Percentiles rank a stretch among this genome's conserved stretches.
phyloP scores from a whole-genome alignment of 2,113 vertebrate species.

The Paradoxurus hermaphroditus region DNA sequence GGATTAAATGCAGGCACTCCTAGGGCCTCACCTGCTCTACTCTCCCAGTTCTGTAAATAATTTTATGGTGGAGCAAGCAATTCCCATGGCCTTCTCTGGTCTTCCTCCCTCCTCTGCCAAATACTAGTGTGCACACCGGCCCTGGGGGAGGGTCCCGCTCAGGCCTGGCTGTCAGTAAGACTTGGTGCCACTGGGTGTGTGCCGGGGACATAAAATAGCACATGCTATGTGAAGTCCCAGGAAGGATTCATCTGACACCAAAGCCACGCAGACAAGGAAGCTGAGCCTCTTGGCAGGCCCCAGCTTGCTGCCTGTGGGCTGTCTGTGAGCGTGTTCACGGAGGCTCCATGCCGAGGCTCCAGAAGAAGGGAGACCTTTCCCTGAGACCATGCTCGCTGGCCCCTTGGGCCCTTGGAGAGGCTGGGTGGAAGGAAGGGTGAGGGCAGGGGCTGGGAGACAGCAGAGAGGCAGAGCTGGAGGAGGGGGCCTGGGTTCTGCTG shows the following conservation, averaged over 20 bases:
- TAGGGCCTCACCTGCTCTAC: too few species aligned
- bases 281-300: background rate
- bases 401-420: background rate
- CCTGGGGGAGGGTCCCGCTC: background rate
- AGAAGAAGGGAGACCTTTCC: background rate
- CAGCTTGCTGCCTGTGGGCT: background rate
- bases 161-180: background rate
- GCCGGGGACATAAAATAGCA: background rate
- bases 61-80: background rate
- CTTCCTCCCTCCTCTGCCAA: background rate
- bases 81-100: background rate
- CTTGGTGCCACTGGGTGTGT: background rate
- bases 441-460: fast-evolving
- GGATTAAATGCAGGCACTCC: background rate
- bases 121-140: background rate
- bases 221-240: fast-evolving
- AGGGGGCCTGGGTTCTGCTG: fast-evolving
- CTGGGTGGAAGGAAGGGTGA: fast-evolving
- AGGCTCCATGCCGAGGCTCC: background rate
- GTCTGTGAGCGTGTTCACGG: background rate
- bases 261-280: background rate
- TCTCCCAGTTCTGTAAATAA: background rate
- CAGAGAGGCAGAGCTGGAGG: background rate
- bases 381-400: background rate
- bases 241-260: background rate